These are phyloP conservation scores for Lophius americanus DNA, from an alignment of 2,797 vertebrate genomes.

Conservation along the genomic window DNA sequence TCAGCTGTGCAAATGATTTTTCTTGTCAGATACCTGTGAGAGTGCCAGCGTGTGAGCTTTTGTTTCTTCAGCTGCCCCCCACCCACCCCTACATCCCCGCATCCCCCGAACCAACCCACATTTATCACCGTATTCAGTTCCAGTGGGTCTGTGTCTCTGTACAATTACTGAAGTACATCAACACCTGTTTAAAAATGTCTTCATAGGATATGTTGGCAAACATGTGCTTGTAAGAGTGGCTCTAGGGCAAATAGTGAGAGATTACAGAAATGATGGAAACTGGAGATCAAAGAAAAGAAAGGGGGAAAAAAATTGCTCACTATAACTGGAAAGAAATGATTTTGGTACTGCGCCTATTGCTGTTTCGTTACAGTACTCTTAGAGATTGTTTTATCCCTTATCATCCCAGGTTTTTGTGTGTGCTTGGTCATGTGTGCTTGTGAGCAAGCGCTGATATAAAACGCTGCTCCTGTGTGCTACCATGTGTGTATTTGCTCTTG, in stretches of 20 bases:
- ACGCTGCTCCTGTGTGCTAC: constrained; percentile 32
- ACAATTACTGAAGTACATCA: background rate
- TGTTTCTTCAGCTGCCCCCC: constrained; percentile 68
- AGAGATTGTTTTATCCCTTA: constrained; percentile 37
- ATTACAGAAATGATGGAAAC: constrained; percentile 10
- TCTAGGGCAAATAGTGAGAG: constrained; percentile 2
- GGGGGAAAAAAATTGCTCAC: background rate
- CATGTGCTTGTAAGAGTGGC: background rate
- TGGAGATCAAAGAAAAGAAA: background rate
- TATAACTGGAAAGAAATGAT: background rate
- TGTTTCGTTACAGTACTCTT: constrained; percentile 46
- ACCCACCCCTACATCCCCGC: too few species aligned
- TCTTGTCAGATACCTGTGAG: constrained; percentile 66
- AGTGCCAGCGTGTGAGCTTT: constrained; percentile 49
- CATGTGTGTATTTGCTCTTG: constrained; percentile 42
- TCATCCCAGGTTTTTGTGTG: constrained; percentile 28
- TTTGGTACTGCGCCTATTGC: constrained; percentile 23
- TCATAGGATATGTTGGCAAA: constrained; percentile 21
- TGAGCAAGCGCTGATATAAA: constrained; percentile 23
- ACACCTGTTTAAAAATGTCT: constrained; percentile 3
- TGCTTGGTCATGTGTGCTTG: constrained; percentile 19
- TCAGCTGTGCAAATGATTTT: constrained; percentile 66
- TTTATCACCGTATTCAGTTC: background rate
- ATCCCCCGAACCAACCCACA: background rate
- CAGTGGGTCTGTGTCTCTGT: background rate